Base-by-base conservation (phyloP, 2,797 vertebrate genomes). In the Selene dorsalis region DNA sequence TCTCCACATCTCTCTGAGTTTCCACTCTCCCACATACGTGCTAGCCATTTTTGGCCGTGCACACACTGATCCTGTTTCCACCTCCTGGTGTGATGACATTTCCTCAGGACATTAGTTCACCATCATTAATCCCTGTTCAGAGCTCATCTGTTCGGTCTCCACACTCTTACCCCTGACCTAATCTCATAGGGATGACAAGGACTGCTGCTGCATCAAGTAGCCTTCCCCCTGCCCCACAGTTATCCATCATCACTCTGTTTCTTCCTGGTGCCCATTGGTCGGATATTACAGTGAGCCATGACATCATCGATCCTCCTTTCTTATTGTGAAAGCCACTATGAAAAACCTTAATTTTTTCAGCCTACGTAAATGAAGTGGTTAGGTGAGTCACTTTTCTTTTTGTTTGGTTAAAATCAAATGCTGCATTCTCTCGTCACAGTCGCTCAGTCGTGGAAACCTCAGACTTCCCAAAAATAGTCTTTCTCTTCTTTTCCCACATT, bases 141-240 rank as follows among this genome's bases (percentile, higher is more conserved):
- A 12, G 24, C 52, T 80, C 47, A 24, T 85, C 41, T 74, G 45
- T 47, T 62, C 58, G 2, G 0, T 73, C 58, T 52, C 50, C 52
- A 18, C 52, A 53, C 68, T 64, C 55, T 69, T 50, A 60, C 59
- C 69, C 45, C 68, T 75, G 73, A 84, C 80, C 79, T 86, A 71
- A 66, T 80, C 85, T 56, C 32, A 12, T n/a, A 57, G 75, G 28
- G 57, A 47, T 43, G 73, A 70, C n/a, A 16, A 67, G 39, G 63
- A 22, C 55, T 32, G 11, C 5, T 3, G 32, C 60, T 7, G 10
- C 70, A 69, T 47, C 26, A 70, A 0, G 57, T 61, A 55, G 26
- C 58, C 65, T 68, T 60, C 50, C n/a, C 30, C 41, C 22, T 8
- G 26, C 16, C 50, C 60, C 60, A 20, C 71, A 52, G 65, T 76